Conservation (phyloP, 2,113 vertebrate species). For the Puffinus mauretanicus region DNA sequence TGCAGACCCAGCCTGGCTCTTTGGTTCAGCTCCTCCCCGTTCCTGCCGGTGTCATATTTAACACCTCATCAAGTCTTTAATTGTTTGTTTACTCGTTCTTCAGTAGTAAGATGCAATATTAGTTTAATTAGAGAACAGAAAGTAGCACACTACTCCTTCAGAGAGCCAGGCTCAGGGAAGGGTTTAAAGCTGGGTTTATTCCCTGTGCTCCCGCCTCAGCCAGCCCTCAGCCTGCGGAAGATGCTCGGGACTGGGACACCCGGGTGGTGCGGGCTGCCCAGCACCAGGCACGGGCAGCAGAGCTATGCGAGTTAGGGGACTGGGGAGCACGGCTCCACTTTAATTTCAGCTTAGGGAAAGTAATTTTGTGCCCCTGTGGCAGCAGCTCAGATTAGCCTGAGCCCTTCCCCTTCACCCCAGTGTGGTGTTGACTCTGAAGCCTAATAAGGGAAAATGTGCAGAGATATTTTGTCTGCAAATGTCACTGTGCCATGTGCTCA, state of each 20-base stretch:
- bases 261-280: not conserved
- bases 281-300: rapidly evolving
- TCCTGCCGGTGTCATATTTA: not conserved
- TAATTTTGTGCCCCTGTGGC: not conserved
- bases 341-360: not conserved
- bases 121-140: not conserved
- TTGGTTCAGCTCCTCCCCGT: not conserved
- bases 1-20: not conserved
- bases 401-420: not conserved
- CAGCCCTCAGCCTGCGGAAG: rapidly evolving
- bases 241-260: rapidly evolving
- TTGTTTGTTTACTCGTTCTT: not conserved
- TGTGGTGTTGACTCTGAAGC: not conserved
- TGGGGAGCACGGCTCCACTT: rapidly evolving
- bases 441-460: not conserved
- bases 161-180: not conserved
- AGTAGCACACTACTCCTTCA: not conserved
- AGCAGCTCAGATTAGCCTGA: rapidly evolving
- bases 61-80: not conserved
- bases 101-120: not conserved
- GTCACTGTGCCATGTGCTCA: rapidly evolving
- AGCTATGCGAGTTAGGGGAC: not conserved
- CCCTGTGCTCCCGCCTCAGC: rapidly evolving
- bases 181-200: not conserved
- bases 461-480: not conserved